Percentiles rank a stretch among this genome's conserved stretches.
These are phyloP conservation scores for Alcis repandata DNA, from an alignment of 2,888 invertebrate species.

Conservation along the genomic window DNA sequence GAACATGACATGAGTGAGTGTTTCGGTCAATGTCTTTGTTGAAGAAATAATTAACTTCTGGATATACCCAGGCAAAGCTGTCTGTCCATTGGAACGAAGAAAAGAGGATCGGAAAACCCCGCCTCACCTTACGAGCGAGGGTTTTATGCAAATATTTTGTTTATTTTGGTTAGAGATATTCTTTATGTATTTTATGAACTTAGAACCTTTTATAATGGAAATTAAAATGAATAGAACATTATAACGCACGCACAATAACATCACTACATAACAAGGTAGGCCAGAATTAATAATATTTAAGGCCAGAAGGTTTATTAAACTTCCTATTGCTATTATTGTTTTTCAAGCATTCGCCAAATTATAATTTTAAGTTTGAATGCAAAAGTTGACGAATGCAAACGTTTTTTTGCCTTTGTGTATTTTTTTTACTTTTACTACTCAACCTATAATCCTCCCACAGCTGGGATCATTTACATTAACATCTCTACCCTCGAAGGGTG, in stretches of 20 bases:
- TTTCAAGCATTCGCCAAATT: neutral
- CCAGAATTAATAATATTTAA: no score
- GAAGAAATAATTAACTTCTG: neutral
- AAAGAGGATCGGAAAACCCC: no score
- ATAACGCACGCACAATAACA: neutral
- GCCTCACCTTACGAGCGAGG: no score
- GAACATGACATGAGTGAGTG: no score
- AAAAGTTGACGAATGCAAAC: neutral
- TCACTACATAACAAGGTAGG: neutral
- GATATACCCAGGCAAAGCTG: neutral
- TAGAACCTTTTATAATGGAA: neutral
- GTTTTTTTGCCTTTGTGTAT: conserved; percentile 3
- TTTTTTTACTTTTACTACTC: neutral
- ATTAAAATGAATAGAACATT: neutral
- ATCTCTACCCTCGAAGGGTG: no score
- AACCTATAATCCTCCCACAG: neutral
- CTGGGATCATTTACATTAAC: no score
- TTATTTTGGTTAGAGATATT: no score
- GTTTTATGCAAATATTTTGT: no score
- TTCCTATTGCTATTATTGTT: conserved; percentile 5
- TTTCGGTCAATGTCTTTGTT: neutral
- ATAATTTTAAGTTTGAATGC: no score
- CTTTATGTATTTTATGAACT: neutral
- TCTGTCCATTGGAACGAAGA: no score
- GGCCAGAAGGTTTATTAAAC: neutral